A percentile compares a stretch with the other conserved stretches of the same genome.
These are phyloP conservation scores for Mus spicilegus DNA, from an alignment of 2,113 vertebrate genomes.

Conservation along the genomic window DNA sequence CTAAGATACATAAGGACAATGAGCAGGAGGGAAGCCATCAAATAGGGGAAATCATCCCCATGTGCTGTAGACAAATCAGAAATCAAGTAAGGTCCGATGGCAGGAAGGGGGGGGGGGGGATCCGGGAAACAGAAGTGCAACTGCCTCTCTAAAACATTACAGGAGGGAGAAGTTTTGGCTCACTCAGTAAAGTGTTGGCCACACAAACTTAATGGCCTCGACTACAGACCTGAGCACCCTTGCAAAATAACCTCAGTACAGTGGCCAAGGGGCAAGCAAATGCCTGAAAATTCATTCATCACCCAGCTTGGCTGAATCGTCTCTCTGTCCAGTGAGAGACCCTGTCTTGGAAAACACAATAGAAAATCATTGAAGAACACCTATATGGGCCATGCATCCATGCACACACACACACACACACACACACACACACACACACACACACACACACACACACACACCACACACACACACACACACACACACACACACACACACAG, in stretches of 20 bases:
- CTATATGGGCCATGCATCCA: background rate
- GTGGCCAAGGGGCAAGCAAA: background rate
- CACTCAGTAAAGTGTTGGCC: background rate
- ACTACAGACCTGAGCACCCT: background rate
- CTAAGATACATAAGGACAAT: slow-evolving; percentile 2
- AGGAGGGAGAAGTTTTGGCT: background rate
- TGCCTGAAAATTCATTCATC: background rate
- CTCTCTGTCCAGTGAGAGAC: background rate
- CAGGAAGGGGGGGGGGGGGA: background rate
- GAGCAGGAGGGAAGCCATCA: background rate
- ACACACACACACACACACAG: too few relatives aligned
- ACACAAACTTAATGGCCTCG: background rate
- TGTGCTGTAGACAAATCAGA: background rate
- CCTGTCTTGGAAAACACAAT: background rate
- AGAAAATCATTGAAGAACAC: background rate
- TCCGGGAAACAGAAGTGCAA: background rate
- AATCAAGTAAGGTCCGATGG: background rate
- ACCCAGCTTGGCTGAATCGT: background rate
- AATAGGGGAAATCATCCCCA: background rate
- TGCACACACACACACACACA: background rate
- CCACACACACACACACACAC: background rate
- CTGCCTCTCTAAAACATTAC: background rate
- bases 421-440: too few relatives aligned
- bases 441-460: background rate
- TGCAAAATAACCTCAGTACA: background rate